Evolutionary conservation across 2,797 vertebrate species (phyloP).

Genomic region (Lateolabrax maculatus): DNA sequence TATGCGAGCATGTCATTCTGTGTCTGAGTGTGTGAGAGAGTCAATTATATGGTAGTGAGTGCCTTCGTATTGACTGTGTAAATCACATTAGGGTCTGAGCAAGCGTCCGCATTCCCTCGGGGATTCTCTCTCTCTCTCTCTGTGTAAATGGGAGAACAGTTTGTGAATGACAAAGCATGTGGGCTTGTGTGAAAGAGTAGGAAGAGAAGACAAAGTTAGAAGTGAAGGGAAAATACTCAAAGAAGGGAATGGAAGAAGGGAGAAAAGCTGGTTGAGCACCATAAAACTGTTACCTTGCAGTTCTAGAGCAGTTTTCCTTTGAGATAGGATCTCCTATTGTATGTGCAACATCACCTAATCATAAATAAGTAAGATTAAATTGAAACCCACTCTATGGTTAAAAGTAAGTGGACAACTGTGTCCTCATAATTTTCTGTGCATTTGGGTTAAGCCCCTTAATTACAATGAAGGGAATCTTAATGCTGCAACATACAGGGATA

Average conservation of each 20-base stretch:
- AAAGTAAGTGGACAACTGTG: background rate
- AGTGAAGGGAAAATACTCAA: background rate
- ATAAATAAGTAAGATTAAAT: background rate
- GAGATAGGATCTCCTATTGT: too few relatives aligned
- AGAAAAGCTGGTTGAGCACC: background rate
- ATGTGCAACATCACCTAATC: background rate
- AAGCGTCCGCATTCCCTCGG: conserved; percentile 30
- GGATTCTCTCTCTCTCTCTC: background rate
- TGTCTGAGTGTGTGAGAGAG: conserved; percentile 20
- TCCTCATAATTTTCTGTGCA: background rate
- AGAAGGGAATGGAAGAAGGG: background rate
- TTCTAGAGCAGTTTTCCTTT: background rate
- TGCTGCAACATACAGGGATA: too few relatives aligned
- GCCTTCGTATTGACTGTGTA: conserved; percentile 43
- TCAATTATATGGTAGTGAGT: conserved; percentile 49
- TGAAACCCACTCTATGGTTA: background rate
- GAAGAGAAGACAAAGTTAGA: background rate
- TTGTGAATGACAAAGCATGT: conserved; percentile 11
- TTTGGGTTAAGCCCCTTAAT: background rate
- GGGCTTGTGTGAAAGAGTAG: background rate
- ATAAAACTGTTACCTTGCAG: background rate
- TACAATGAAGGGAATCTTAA: background rate
- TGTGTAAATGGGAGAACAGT: background rate
- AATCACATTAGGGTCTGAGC: conserved; percentile 49
- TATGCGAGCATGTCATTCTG: conserved; percentile 11